These are phyloP conservation scores for Carposina sasakii DNA, from an alignment of 1,140 invertebrate genomes.

Conservation along the genomic window DNA sequence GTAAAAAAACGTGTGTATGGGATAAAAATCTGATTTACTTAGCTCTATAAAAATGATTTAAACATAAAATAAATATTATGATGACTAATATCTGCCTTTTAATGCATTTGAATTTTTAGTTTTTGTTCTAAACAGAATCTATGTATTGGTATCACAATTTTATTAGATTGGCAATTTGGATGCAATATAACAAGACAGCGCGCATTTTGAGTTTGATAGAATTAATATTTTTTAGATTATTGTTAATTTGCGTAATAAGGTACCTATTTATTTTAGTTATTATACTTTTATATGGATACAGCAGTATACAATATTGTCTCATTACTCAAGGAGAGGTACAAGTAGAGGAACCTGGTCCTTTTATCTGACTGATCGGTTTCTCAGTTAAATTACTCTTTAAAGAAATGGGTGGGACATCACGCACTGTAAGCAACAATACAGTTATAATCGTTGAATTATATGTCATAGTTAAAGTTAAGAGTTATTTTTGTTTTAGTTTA, in stretches of 20 bases:
- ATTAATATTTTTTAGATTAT: slow-evolving; percentile 51
- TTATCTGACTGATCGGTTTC: too few species aligned
- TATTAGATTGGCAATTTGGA: slow-evolving; percentile 25
- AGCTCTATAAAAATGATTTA: too few species aligned
- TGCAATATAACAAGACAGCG: slow-evolving; percentile 39
- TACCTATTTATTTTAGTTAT: too few species aligned
- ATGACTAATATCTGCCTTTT: slow-evolving; percentile 61
- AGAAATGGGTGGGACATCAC: slow-evolving; percentile 26
- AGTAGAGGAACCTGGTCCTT: slow-evolving; percentile 16
- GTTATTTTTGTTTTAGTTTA: slow-evolving; percentile 51
- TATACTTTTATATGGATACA: slow-evolving; percentile 68
- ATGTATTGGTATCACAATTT: slow-evolving; percentile 28
- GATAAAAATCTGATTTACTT: too few species aligned
- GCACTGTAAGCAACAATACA: too few species aligned
- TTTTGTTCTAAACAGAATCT: slow-evolving; percentile 41
- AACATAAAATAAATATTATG: slow-evolving; percentile 51
- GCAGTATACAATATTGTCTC: slow-evolving; percentile 63
- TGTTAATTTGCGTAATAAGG: too few species aligned
- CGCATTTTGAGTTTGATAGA: slow-evolving; percentile 55
- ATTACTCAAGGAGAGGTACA: slow-evolving; percentile 12
- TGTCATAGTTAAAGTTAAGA: slow-evolving; percentile 48
- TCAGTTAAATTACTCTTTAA: too few species aligned
- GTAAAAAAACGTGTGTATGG: slow-evolving; percentile 17
- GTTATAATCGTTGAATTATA: too few species aligned
- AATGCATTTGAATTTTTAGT: slow-evolving; percentile 55